Conservation (phyloP, 2,113 vertebrate species). For the Nycticebus coucang region DNA sequence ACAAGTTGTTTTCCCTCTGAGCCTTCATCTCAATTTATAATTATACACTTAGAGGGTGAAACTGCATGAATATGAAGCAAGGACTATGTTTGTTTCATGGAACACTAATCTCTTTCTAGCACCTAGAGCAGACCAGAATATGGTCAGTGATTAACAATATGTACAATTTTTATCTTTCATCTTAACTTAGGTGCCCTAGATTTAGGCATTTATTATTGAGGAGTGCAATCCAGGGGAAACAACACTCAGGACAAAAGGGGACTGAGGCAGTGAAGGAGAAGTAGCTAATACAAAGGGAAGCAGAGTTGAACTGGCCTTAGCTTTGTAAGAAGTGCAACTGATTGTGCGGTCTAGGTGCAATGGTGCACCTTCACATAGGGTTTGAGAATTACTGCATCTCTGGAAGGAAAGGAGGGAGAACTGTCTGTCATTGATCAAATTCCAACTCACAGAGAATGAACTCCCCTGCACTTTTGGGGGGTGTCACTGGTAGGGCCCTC, state of each 20-base stretch:
- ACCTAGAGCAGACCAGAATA: background rate
- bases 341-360: background rate
- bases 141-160: background rate
- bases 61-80: background rate
- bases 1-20: background rate
- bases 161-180: background rate
- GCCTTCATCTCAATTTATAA: background rate
- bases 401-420: background rate
- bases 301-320: background rate
- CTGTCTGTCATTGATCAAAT: background rate
- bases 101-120: background rate
- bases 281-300: background rate
- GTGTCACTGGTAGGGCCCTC: background rate
- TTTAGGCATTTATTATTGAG: background rate
- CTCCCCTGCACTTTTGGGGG: background rate
- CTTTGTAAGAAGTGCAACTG: background rate
- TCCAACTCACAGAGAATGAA: background rate
- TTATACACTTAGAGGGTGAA: background rate
- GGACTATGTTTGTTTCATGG: background rate
- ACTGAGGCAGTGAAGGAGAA: background rate
- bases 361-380: background rate
- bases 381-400: background rate
- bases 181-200: background rate
- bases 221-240: background rate
- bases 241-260: background rate